Conservation (phyloP, 2,888 invertebrate species). For the Drosophila parthenogenetica region DNA sequence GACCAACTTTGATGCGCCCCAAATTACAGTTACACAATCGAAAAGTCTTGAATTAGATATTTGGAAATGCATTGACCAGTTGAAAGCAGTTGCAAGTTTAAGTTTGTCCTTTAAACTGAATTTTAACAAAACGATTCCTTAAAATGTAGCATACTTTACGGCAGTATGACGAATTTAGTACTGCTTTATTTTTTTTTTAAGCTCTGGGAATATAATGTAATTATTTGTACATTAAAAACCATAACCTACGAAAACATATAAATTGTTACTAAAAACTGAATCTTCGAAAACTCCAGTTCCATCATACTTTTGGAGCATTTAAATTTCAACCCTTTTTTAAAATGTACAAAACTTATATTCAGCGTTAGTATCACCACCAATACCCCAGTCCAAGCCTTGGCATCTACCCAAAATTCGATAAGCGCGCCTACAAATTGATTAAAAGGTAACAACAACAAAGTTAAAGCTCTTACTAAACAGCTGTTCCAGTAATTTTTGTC, state of each 20-base stretch:
- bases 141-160: no score
- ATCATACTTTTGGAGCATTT: no score
- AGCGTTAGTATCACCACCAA: no score
- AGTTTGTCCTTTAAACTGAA: not conserved
- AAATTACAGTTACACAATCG: constrained; percentile 29
- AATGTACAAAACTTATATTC: no score
- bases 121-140: no score
- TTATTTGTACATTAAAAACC: no score
- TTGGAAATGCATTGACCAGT: not conserved
- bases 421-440: constrained; percentile 43
- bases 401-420: not conserved
- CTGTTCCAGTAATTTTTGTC: constrained; percentile 39
- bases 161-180: no score
- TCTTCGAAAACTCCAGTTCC: no score
- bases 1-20: constrained; percentile 6
- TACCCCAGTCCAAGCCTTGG: no score
- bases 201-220: no score
- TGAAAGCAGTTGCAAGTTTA: not conserved
- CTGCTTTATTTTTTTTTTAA: no score
- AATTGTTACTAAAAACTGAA: not conserved
- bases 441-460: constrained; percentile 23
- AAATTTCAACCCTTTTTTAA: no score
- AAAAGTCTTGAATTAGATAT: constrained; percentile 2
- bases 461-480: constrained; percentile 47
- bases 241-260: constrained; percentile 28